Evolutionary conservation across 2,113 vertebrate species (phyloP), one percentile per base, ranked within the genome.

Genomic region (Plectropomus leopardus): DNA sequence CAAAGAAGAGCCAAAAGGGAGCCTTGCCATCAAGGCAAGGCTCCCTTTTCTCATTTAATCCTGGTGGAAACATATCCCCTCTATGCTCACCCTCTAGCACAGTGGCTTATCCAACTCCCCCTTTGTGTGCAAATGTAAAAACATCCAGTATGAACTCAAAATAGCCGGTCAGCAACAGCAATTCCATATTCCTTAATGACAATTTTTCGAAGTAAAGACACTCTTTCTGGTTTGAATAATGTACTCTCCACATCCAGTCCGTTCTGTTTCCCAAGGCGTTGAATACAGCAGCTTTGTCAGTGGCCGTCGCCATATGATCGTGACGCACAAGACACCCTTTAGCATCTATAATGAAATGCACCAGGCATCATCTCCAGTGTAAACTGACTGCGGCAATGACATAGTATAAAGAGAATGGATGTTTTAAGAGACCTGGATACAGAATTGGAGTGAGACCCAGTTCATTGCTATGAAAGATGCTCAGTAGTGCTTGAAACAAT

Each of bases 51-150:
- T 64, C 23, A 75, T 61, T 26, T 50, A 71, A 71, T 57, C 40
- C 32, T 45, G 32, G n/a, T 78, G 81, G 72, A 83, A 63, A 87
- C 30, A 47, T 34, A 47, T 57, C n/a, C 63, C 61, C 78, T 57
- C 66, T 28, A 32, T 28, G 61, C 59, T 78, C 34, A 72, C 17
- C 40, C 58, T 51, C 24, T 53, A 23, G 53, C 57, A 21, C 6
- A 60, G 54, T n/a, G 53, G 72, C 60, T 76, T 50, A 75, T 64
- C 48, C 51, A 64, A 21, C 47, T 68, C 53, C 68, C 28, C 21
- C n/a, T 72, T 61, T 69, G 73, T 68, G 67, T 72, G 32, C 14
- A 71, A 75, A 72, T 45, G 11, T 60, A 68, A 21, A 72, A 68
- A 55, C 21, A 68, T 24, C 28, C 4, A 3, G 21, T 51, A 19